phyloP scores from a whole-genome alignment of 2,888 invertebrate genomes.

The Podabrus alpinus region DNA sequence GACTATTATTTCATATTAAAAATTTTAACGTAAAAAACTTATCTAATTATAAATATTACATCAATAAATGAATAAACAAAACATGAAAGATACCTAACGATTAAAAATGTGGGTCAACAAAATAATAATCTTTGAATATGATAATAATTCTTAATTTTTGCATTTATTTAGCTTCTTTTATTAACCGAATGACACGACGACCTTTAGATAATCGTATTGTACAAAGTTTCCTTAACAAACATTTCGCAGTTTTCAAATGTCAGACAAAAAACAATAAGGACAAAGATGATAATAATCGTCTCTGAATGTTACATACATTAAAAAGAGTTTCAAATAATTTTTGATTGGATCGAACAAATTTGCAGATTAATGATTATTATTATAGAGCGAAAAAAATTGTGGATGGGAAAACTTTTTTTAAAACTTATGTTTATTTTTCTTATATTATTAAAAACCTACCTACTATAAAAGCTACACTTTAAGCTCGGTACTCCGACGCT shows the following conservation, averaged over 20 bases:
- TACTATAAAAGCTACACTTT: slow-evolving; percentile 33
- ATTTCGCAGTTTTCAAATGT: slow-evolving; percentile 12
- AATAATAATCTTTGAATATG: slow-evolving; percentile 22
- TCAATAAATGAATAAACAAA: slow-evolving; percentile 21
- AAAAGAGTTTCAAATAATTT: neutral
- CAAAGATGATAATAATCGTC: neutral
- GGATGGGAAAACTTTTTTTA: neutral
- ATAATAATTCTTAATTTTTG: slow-evolving; percentile 20
- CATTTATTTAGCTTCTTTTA: slow-evolving; percentile 17
- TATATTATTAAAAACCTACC: neutral
- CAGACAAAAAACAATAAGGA: slow-evolving; percentile 19
- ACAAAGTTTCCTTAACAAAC: slow-evolving; percentile 26
- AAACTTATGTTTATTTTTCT: neutral
- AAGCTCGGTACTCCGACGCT: slow-evolving; percentile 32
- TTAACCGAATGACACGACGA: slow-evolving; percentile 28
- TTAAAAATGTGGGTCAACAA: slow-evolving; percentile 31
- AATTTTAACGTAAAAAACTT: slow-evolving; percentile 1
- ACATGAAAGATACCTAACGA: slow-evolving; percentile 24
- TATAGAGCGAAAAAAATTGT: neutral
- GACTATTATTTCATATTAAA: slow-evolving; percentile 7
- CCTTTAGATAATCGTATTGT: slow-evolving; percentile 29
- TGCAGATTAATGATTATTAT: neutral
- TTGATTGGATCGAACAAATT: neutral
- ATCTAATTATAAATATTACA: slow-evolving; percentile 25
- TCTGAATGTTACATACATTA: neutral